These are phyloP conservation scores for Laspeyria flexula DNA, from an alignment of 2,888 invertebrate genomes.

Conservation along the genomic window DNA sequence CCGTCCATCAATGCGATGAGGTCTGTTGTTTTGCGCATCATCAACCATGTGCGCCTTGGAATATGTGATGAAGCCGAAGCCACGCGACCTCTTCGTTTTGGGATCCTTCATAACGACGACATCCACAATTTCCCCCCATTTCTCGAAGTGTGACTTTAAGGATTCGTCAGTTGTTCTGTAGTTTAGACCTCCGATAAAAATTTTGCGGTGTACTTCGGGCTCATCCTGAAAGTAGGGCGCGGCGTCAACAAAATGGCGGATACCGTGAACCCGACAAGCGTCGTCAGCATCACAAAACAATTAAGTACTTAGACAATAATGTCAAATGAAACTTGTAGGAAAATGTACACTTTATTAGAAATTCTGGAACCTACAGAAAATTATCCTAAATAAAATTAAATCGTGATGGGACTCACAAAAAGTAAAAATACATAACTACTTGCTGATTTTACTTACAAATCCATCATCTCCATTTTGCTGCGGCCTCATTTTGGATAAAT, in stretches of 20 bases:
- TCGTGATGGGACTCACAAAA: too few species aligned
- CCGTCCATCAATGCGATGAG: constrained; percentile 96
- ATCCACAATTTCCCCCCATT: constrained; percentile 98
- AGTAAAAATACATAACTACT: too few species aligned
- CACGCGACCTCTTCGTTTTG: constrained; percentile 96
- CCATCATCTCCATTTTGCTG: constrained; percentile 82
- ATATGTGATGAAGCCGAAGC: constrained; percentile 99
- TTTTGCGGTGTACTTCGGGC: constrained; percentile 95
- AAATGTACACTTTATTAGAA: too few species aligned
- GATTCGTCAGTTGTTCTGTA: constrained; percentile 98
- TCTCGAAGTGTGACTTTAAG: constrained; percentile 96
- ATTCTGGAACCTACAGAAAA: not conserved
- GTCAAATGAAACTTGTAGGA: too few species aligned
- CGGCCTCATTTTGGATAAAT: constrained; percentile 68
- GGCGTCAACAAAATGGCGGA: constrained; percentile 80
- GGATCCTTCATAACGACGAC: constrained; percentile 99
- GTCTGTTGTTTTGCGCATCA: constrained; percentile 95
- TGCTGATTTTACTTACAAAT: constrained; percentile 67
- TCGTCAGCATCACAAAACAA: constrained; percentile 15
- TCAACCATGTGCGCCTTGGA: constrained; percentile 98
- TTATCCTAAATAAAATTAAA: too few species aligned
- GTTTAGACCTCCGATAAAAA: constrained; percentile 98
- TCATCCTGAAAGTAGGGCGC: constrained; percentile 86
- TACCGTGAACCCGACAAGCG: constrained; percentile 26
- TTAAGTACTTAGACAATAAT: too few species aligned